These are phyloP conservation scores for Pachyramphus minor DNA, from an alignment of 2,113 vertebrate genomes.

Conservation along the genomic window DNA sequence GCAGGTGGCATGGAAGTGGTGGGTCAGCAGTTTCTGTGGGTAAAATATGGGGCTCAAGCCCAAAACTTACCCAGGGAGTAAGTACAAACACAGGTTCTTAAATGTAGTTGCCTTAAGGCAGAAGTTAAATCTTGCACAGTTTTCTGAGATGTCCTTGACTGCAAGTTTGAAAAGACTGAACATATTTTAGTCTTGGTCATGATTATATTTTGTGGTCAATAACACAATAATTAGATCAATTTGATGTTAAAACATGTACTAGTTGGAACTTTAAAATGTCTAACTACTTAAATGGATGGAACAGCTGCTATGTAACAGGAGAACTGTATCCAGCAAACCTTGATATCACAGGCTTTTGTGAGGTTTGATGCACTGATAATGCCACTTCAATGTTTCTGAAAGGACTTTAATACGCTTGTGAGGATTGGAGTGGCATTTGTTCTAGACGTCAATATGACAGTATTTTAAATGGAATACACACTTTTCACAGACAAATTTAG, in stretches of 20 bases:
- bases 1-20: neutral
- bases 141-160: neutral
- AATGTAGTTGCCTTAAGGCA: neutral
- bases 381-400: slow-evolving; percentile 26
- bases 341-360: slow-evolving; percentile 12
- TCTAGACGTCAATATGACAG: neutral
- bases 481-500: neutral
- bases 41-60: neutral
- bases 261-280: neutral
- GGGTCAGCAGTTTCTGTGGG: neutral
- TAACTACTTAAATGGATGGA: neutral
- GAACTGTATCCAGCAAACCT: neutral
- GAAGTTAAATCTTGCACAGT: neutral
- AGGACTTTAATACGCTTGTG: neutral
- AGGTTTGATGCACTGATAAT: slow-evolving; percentile 8
- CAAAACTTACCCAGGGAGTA: neutral
- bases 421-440: neutral
- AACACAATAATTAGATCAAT: neutral
- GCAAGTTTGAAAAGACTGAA: neutral
- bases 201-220: neutral
- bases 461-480: neutral
- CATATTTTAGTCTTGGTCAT: neutral
- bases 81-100: neutral
- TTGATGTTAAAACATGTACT: neutral
- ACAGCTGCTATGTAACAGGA: neutral